Conservation (phyloP, 2,797 vertebrate species). For the Pyrocephalus nanus region DNA sequence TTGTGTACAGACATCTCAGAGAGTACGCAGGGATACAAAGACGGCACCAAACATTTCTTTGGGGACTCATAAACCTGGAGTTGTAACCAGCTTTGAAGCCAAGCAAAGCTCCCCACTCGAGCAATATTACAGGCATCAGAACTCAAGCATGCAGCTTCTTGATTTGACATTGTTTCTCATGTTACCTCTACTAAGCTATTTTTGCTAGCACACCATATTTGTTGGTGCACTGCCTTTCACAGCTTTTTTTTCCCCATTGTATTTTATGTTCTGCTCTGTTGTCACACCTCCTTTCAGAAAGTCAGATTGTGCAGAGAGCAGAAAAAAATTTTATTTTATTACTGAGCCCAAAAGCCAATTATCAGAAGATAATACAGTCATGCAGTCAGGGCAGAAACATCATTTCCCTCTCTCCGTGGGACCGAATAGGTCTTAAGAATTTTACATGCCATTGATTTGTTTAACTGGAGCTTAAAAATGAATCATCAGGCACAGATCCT, state of each 20-base stretch:
- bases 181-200: background rate
- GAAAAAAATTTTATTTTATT: background rate
- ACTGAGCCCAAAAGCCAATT: conserved; percentile 22
- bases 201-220: background rate
- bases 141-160: background rate
- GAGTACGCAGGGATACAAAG: background rate
- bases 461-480: conserved; percentile 20
- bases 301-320: background rate
- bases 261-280: background rate
- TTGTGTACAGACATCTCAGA: background rate
- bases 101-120: background rate
- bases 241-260: background rate
- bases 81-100: background rate
- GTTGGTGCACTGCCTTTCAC: background rate
- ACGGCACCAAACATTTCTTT: background rate
- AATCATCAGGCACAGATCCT: background rate
- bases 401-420: conserved; percentile 6
- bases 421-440: background rate
- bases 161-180: background rate
- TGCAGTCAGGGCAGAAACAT: background rate
- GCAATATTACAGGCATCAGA: background rate
- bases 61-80: background rate
- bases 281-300: background rate
- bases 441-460: conserved; percentile 47
- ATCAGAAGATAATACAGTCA: conserved; percentile 19